Percentiles rank a stretch among this genome's conserved stretches.
These are phyloP conservation scores for Oryzias celebensis DNA, from an alignment of 2,113 vertebrate genomes.

Conservation along the genomic window DNA sequence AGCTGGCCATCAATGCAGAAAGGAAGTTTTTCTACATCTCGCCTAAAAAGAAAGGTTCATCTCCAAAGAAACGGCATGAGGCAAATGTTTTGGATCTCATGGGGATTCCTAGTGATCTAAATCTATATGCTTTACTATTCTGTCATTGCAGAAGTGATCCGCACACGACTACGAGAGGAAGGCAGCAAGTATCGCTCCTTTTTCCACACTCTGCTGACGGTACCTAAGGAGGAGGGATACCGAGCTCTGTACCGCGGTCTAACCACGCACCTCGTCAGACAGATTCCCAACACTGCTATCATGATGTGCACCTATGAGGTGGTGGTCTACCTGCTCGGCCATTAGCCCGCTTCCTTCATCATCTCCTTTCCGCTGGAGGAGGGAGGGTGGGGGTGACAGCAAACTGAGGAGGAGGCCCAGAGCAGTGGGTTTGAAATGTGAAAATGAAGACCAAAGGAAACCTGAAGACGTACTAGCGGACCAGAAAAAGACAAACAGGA, in stretches of 20 bases:
- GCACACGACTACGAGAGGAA: conserved; percentile 97
- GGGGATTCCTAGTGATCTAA: too few species aligned
- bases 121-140: neutral
- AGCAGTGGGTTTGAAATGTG: conserved; percentile 26
- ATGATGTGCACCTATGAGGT: conserved; percentile 99
- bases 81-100: too few species aligned
- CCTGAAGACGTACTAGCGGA: conserved; percentile 31
- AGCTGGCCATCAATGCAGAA: too few species aligned
- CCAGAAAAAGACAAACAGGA: conserved; percentile 19
- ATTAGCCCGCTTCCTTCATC: conserved; percentile 70
- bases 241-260: conserved; percentile 93
- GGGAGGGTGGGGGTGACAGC: neutral
- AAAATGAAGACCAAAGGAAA: conserved; percentile 79
- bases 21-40: too few species aligned
- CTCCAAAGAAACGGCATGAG: too few species aligned
- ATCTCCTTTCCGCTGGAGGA: conserved; percentile 22
- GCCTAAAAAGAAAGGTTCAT: too few species aligned
- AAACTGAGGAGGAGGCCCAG: conserved; percentile 22
- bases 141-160: conserved; percentile 88
- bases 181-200: conserved; percentile 97
- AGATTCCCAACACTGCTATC: conserved; percentile 98
- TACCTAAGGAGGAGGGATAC: conserved; percentile 94
- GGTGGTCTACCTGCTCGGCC: conserved; percentile 92
- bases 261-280: conserved; percentile 93
- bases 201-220: conserved; percentile 89